These are phyloP conservation scores for Scaptomyza reducta DNA, from an alignment of 2,888 invertebrate genomes.

Conservation along the genomic window DNA sequence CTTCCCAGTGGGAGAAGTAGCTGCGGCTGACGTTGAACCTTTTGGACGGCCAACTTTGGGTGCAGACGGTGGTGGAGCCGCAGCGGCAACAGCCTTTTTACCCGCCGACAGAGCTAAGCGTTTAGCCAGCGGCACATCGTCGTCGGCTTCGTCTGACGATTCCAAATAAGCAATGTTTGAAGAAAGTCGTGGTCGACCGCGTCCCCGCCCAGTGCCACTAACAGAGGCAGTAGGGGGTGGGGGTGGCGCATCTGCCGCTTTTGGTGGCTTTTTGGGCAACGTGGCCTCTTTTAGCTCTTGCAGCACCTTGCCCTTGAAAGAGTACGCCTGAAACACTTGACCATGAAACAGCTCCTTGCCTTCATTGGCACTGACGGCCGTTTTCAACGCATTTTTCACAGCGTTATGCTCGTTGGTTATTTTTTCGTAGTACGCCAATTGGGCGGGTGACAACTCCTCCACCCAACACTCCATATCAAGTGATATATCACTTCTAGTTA, in stretches of 20 bases:
- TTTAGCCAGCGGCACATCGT: slow-evolving; percentile 85
- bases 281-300: slow-evolving; percentile 82
- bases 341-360: slow-evolving; percentile 88
- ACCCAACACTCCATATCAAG: slow-evolving; percentile 89
- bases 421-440: slow-evolving; percentile 87
- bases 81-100: slow-evolving; percentile 55
- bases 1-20: slow-evolving; percentile 54
- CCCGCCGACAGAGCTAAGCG: slow-evolving; percentile 80
- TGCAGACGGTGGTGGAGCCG: slow-evolving; percentile 11
- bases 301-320: slow-evolving; percentile 85
- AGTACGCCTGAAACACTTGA: slow-evolving; percentile 88
- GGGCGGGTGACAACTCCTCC: slow-evolving; percentile 89
- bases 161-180: slow-evolving; percentile 81
- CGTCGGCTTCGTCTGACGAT: slow-evolving; percentile 84
- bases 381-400: slow-evolving; percentile 87
- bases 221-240: slow-evolving; percentile 19
- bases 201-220: slow-evolving; percentile 60
- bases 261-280: slow-evolving; percentile 79
- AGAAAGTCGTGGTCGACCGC: slow-evolving; percentile 66
- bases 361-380: slow-evolving; percentile 84
- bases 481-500: slow-evolving; percentile 79
- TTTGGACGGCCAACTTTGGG: slow-evolving; percentile 55
- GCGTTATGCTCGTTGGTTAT: slow-evolving; percentile 89
- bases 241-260: slow-evolving; percentile 65
- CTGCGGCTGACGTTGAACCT: slow-evolving; percentile 13